Evolutionary conservation across 2,797 vertebrate genomes (phyloP), one percentile per base, ranked within the genome.

Genomic region (Myotis daubentonii): DNA sequence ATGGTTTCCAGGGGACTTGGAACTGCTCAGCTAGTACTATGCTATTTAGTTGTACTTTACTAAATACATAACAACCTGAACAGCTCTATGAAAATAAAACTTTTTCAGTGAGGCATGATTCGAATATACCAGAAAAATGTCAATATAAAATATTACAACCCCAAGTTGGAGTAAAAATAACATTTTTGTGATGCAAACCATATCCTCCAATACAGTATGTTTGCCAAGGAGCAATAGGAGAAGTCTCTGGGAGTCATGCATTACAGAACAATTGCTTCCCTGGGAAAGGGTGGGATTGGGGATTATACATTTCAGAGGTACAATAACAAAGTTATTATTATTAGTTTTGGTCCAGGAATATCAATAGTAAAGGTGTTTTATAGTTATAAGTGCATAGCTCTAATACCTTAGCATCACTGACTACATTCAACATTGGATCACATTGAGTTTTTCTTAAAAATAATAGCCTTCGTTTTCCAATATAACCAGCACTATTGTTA

Each of bases 281-380:
- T 62, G 66, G 65, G 47, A 79, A 92, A 92, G 51, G 62, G 72
- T 49, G 41, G 53, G 41, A 83, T 53, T 57, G 8, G 66, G 53
- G 62, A 66, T 94, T 94, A 81, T n/a, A 70, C 30, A 89, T 95
- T 87, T 95, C 70, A 95, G 84, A 88, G 68, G 85, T 57, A 80
- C 12, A 93, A 57, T 80, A 79, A 91, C 62, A 82, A 86, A 86
- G 55, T 76, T 94, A 86, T 78, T 86, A 41, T 81, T 91, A 74
- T 87, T 94, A 93, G 93, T 95, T 90, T 92, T 79, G 30, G 68
- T 68, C 4, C 11, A 90, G 66, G 90, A 96, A 93, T 97, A 95
- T 93, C 70, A 94, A 92, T 76, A 90, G 51, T 88, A 86, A 88
- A 72, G 23, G 70, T 95, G 65, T 94, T 93, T 93, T 96, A 94